Conservation (phyloP, 2,797 vertebrate genomes). For the Pangasius larnaudii region DNA sequence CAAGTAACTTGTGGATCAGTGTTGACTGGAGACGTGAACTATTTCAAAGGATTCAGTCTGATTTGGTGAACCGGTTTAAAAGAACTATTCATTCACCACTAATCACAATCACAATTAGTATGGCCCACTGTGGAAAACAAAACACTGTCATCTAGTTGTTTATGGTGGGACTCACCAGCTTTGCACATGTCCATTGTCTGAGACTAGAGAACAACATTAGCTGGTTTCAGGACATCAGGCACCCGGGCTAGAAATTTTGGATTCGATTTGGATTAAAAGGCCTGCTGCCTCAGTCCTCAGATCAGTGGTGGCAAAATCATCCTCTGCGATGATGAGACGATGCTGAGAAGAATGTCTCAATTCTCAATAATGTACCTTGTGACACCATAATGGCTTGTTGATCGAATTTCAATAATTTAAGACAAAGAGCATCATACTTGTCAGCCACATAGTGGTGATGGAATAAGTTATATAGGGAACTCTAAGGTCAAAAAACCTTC, state of each 20-base stretch:
- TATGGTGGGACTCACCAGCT: slow-evolving; percentile 19
- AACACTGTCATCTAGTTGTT: slow-evolving; percentile 14
- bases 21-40: too few species aligned
- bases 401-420: slow-evolving; percentile 32
- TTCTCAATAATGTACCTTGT: slow-evolving; percentile 16
- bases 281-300: slow-evolving; percentile 24
- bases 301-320: slow-evolving; percentile 29
- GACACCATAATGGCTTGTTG: slow-evolving; percentile 40
- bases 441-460: slow-evolving; percentile 34
- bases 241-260: slow-evolving; percentile 11
- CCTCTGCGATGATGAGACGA: slow-evolving; percentile 10
- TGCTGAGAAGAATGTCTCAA: slow-evolving; percentile 22
- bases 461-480: slow-evolving; percentile 36
- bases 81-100: too few species aligned
- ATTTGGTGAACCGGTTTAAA: too few species aligned
- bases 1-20: too few species aligned
- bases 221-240: slow-evolving; percentile 28
- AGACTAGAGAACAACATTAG: slow-evolving; percentile 28
- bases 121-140: slow-evolving; percentile 31
- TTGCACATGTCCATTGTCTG: slow-evolving; percentile 15
- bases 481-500: slow-evolving; percentile 28
- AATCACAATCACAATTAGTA: slow-evolving; percentile 9
- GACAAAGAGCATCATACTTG: slow-evolving; percentile 20
- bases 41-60: too few species aligned
- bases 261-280: slow-evolving; percentile 11